Evolutionary conservation across 2,113 vertebrate species (phyloP).

Genomic region (Eleginops maclovinus): DNA sequence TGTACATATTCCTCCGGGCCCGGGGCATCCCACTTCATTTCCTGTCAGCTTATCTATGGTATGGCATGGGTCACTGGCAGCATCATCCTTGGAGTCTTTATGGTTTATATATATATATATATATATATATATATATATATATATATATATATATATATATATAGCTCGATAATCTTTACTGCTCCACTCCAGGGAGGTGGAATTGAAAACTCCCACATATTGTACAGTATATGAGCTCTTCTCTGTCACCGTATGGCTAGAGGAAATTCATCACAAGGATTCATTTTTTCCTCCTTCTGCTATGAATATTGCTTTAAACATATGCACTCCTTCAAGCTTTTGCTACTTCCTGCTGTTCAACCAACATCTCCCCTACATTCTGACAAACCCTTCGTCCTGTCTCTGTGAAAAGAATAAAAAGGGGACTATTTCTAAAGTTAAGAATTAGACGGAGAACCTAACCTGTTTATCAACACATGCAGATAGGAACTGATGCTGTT

Average conservation of each 20-base stretch:
- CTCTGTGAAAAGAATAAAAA: constrained; percentile 20
- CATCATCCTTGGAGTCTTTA: constrained; percentile 29
- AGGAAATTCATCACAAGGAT: constrained; percentile 30
- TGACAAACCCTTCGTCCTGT: constrained; percentile 20
- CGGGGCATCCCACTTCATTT: constrained; percentile 36
- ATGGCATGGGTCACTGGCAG: constrained; percentile 28
- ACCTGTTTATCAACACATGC: constrained; percentile 10
- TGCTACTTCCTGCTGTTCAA: constrained; percentile 23
- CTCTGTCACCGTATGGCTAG: constrained; percentile 17
- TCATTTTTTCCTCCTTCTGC: constrained; percentile 38
- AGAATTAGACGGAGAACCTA: neutral
- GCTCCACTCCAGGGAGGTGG: constrained; percentile 35
- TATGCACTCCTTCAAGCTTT: constrained; percentile 39
- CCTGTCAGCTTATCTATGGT: constrained; percentile 55
- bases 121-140: no score
- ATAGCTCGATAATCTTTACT: constrained; percentile 47
- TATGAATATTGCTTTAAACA: constrained; percentile 19
- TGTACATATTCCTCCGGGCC: constrained; percentile 6
- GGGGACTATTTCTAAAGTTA: constrained; percentile 46
- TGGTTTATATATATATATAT: constrained; percentile 44
- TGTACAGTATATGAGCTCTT: constrained; percentile 35
- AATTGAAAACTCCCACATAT: constrained; percentile 53
- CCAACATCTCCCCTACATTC: constrained; percentile 22
- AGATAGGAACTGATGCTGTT: constrained; percentile 26
- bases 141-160: no score